Percentiles rank a stretch among this genome's conserved stretches.
Evolutionary conservation across 2,113 vertebrate genomes (phyloP).

Genomic region (Calyptommatus sinebrachiatus): DNA sequence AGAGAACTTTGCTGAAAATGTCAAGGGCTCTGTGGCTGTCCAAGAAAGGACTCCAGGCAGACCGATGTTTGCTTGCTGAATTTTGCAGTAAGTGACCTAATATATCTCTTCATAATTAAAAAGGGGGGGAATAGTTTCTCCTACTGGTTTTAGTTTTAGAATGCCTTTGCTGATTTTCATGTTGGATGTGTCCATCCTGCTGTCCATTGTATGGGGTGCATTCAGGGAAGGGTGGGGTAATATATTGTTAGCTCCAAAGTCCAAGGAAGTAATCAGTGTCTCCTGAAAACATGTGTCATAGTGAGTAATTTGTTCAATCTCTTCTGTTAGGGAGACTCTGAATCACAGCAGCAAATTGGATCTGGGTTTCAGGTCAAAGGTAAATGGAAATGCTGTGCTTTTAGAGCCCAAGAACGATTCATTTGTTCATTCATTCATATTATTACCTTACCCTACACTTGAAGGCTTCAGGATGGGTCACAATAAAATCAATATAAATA

Average conservation of each 20-base stretch:
- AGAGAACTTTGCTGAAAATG: not conserved
- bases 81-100: not conserved
- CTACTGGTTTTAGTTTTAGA: too few relatives aligned
- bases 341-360: conserved; percentile 20
- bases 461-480: too few relatives aligned
- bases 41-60: not conserved
- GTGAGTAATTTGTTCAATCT: conserved; percentile 29
- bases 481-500: too few relatives aligned
- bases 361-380: conserved; percentile 16
- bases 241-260: conserved; percentile 12
- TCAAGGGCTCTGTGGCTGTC: not conserved
- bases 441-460: too few relatives aligned
- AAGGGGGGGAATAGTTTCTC: too few relatives aligned
- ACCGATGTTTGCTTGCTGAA: not conserved
- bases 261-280: not conserved
- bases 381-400: conserved; percentile 43
- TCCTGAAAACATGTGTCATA: not conserved
- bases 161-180: too few relatives aligned
- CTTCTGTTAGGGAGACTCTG: conserved; percentile 21
- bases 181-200: too few relatives aligned
- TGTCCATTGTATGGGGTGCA: too few relatives aligned
- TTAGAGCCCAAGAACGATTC: conserved; percentile 28
- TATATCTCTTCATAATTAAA: too few relatives aligned
- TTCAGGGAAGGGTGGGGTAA: conserved; percentile 42
- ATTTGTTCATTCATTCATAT: too few relatives aligned